Conservation (phyloP, 2,113 vertebrate genomes). For the Pachypanchax playfairii region DNA sequence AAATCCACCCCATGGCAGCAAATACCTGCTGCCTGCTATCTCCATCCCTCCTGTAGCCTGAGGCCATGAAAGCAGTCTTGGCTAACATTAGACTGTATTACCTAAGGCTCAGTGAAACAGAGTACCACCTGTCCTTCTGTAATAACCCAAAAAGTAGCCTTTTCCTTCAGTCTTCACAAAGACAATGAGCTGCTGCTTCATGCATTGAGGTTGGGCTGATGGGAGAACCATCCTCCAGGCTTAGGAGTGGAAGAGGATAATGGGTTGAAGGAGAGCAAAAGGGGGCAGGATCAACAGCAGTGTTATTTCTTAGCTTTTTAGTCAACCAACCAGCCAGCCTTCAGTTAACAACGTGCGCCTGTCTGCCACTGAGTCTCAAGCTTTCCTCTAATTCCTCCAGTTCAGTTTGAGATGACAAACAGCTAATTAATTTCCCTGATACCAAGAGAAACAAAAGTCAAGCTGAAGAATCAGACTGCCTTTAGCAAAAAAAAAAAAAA, state of each 20-base stretch:
- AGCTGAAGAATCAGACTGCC: conserved; percentile 76
- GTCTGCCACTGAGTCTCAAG: conserved; percentile 39
- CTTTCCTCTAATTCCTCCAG: conserved; percentile 66
- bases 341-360: conserved; percentile 46
- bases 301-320: conserved; percentile 44
- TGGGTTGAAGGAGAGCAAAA: background rate
- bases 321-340: conserved; percentile 43
- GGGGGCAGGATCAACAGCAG: conserved; percentile 55
- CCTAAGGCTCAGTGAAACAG: conserved; percentile 66
- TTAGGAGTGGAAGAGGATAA: conserved; percentile 1
- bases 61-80: conserved; percentile 71
- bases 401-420: conserved; percentile 78
- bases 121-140: conserved; percentile 71
- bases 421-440: conserved; percentile 82
- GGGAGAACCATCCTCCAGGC: conserved; percentile 53
- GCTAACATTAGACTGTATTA: conserved; percentile 69
- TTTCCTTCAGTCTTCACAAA: conserved; percentile 57
- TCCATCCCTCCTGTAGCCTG: conserved; percentile 66
- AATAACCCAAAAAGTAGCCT: conserved; percentile 63
- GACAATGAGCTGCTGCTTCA: conserved; percentile 54
- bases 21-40: conserved; percentile 65
- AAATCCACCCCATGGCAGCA: conserved; percentile 67
- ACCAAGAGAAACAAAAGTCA: conserved; percentile 74
- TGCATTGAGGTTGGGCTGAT: conserved; percentile 43
- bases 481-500: conserved; percentile 67